These are phyloP conservation scores for Meiosimyza platycephala DNA, from an alignment of 2,888 invertebrate species.

Conservation along the genomic window DNA sequence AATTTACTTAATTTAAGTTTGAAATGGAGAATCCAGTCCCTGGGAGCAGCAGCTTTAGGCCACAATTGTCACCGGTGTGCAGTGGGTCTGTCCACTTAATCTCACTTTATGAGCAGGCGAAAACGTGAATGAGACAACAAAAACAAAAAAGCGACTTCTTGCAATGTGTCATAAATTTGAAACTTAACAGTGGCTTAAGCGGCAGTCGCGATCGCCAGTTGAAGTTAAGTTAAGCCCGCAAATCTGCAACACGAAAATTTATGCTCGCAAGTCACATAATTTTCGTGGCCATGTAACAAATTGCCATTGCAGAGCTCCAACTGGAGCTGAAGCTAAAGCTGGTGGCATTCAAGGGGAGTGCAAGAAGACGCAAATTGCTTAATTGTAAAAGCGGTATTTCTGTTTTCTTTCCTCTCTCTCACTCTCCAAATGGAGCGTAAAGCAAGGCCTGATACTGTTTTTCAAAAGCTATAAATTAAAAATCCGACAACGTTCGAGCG, in stretches of 20 bases:
- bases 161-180: conserved; percentile 49
- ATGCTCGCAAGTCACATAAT: conserved; percentile 65
- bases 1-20: conserved; percentile 35
- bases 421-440: too few relatives aligned
- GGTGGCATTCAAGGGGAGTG: conserved; percentile 21
- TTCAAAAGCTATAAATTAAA: too few relatives aligned
- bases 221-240: conserved; percentile 6
- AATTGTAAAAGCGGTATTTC: conserved; percentile 9
- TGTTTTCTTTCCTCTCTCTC: too few relatives aligned
- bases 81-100: conserved; percentile 59
- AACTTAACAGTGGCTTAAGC: conserved; percentile 49
- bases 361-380: conserved; percentile 27
- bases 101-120: conserved; percentile 60
- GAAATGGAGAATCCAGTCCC: background rate
- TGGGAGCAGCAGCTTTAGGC: conserved; percentile 47
- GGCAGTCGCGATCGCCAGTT: conserved; percentile 37
- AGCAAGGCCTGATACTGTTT: too few relatives aligned
- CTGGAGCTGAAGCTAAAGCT: conserved; percentile 20
- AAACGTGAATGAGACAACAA: too few relatives aligned
- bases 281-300: conserved; percentile 65
- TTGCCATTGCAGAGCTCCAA: conserved; percentile 55
- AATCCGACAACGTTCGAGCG: too few relatives aligned
- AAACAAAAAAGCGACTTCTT: conserved; percentile 3
- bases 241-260: conserved; percentile 52
- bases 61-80: conserved; percentile 43